A percentile compares a stretch with the other conserved stretches of the same genome.
Conservation (phyloP, 1,140 invertebrate species). For the Littorina saxatilis region DNA sequence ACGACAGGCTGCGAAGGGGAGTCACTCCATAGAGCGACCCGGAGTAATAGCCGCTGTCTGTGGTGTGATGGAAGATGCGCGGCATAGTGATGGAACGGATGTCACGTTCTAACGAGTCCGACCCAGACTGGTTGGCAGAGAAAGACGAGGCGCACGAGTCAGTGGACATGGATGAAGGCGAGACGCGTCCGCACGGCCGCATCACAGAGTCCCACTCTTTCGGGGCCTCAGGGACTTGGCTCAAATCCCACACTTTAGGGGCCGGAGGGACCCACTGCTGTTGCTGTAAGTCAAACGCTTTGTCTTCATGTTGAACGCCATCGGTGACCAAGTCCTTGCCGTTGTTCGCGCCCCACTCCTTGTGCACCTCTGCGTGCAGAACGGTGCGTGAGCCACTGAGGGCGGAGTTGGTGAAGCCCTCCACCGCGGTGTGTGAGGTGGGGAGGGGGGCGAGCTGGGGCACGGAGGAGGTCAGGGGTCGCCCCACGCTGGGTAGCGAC, state of each 20-base stretch:
- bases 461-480: background rate
- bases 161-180: slow-evolving; percentile 53
- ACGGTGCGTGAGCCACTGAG: slow-evolving; percentile 65
- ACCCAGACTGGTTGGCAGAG: slow-evolving; percentile 49
- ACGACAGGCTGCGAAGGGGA: slow-evolving; percentile 31
- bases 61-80: slow-evolving; percentile 37
- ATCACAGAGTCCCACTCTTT: slow-evolving; percentile 21
- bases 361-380: slow-evolving; percentile 69
- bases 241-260: background rate
- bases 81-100: slow-evolving; percentile 65
- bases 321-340: background rate
- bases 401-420: slow-evolving; percentile 18
- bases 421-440: slow-evolving; percentile 14
- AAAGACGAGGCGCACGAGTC: slow-evolving; percentile 52
- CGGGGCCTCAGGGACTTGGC: slow-evolving; percentile 1
- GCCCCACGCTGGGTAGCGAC: slow-evolving; percentile 54
- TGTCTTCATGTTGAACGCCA: no score
- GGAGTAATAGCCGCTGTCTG: slow-evolving; percentile 13
- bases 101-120: slow-evolving; percentile 64
- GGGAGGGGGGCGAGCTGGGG: background rate
- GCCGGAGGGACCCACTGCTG: background rate
- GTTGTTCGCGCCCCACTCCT: slow-evolving; percentile 60
- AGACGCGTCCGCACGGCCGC: slow-evolving; percentile 24
- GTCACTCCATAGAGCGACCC: slow-evolving; percentile 7
- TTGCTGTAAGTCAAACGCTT: background rate